Percentiles rank a stretch among this genome's conserved stretches.
Conservation (phyloP, 2,888 invertebrate species). For the Calephelis perditalis region DNA sequence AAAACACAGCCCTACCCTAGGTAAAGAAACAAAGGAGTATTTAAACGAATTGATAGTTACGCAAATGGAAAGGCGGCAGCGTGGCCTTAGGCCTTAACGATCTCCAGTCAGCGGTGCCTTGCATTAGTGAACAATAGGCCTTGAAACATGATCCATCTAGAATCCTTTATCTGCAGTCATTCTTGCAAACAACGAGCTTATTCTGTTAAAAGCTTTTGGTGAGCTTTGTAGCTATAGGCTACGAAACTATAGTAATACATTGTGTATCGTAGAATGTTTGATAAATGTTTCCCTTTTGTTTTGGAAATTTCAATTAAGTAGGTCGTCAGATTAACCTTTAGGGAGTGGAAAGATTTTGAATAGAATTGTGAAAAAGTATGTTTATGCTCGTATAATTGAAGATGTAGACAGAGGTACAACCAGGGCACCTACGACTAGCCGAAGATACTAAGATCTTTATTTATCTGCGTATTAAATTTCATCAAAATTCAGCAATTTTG, state of each 20-base stretch:
- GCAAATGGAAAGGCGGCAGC: constrained; percentile 47
- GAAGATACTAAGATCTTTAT: no score
- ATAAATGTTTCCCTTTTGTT: constrained; percentile 18
- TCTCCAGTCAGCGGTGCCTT: constrained; percentile 50
- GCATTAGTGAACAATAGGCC: constrained; percentile 63
- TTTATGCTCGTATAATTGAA: no score
- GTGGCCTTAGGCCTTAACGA: constrained; percentile 56
- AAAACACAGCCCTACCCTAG: constrained; percentile 1
- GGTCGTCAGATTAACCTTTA: no score
- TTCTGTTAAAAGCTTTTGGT: constrained; percentile 53
- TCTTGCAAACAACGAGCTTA: constrained; percentile 57
- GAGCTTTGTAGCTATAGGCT: constrained; percentile 2
- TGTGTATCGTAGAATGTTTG: constrained; percentile 15
- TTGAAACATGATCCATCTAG: constrained; percentile 52
- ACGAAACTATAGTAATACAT: constrained; percentile 14
- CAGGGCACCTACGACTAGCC: no score
- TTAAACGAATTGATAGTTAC: constrained; percentile 37
- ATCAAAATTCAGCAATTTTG: no score
- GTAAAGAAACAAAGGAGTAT: constrained; percentile 38
- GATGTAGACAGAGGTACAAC: no score
- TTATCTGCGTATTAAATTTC: no score
- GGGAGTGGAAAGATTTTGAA: no score
- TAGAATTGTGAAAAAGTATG: no score
- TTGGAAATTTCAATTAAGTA: background rate
- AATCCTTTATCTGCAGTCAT: constrained; percentile 58